Evolutionary conservation across 2,797 vertebrate genomes (phyloP).

Genomic region (Pipistrellus pygmaeus): DNA sequence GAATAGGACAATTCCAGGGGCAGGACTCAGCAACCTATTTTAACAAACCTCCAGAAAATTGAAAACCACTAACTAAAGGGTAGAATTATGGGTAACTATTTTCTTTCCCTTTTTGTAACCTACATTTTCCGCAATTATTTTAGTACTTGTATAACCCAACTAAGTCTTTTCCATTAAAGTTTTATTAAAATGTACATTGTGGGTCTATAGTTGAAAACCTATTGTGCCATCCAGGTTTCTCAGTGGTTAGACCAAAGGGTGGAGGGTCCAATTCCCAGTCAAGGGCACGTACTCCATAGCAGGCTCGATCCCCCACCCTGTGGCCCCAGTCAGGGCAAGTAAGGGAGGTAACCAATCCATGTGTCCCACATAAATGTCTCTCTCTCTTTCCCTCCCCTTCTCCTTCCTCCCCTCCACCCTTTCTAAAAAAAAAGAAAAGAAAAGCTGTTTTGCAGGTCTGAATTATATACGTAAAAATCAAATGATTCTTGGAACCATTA

Average conservation of each 20-base stretch:
- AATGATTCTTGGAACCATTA: constrained; percentile 38
- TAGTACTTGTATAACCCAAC: constrained; percentile 55
- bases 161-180: constrained; percentile 58
- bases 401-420: too few relatives aligned
- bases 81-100: constrained; percentile 13
- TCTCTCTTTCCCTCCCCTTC: too few relatives aligned
- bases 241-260: too few relatives aligned
- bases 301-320: too few relatives aligned
- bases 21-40: neutral
- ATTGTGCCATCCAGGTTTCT: neutral
- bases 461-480: constrained; percentile 35
- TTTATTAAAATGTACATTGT: constrained; percentile 56
- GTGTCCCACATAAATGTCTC: too few relatives aligned
- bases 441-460: neutral
- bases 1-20: constrained; percentile 9
- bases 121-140: constrained; percentile 55
- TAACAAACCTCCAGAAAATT: constrained; percentile 42
- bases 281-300: too few relatives aligned
- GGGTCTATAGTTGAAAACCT: constrained; percentile 44
- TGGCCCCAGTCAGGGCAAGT: too few relatives aligned
- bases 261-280: too few relatives aligned
- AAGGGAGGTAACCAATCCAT: too few relatives aligned
- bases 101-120: constrained; percentile 52
- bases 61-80: constrained; percentile 50
- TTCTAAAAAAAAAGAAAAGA: too few relatives aligned